Conservation (phyloP, 2,113 vertebrate genomes). For the Oreotrochilus melanogaster region DNA sequence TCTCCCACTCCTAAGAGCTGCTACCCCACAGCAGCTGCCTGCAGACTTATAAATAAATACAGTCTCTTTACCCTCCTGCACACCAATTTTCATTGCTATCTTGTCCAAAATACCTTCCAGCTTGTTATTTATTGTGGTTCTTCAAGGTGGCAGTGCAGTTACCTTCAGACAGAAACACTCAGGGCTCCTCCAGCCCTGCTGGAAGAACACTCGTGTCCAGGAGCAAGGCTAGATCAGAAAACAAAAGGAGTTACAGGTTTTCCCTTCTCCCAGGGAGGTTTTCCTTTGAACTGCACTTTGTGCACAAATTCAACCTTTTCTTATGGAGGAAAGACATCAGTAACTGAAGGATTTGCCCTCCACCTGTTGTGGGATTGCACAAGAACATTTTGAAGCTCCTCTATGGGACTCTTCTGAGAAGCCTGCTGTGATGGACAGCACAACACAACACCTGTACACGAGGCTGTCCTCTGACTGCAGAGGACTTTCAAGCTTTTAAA, state of each 20-base stretch:
- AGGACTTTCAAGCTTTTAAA: neutral
- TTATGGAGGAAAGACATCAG: neutral
- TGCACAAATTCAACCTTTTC: neutral
- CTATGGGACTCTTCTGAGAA: neutral
- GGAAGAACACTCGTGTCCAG: neutral
- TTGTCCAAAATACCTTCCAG: neutral
- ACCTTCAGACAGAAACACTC: neutral
- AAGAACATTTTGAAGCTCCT: neutral
- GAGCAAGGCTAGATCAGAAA: conserved; percentile 22
- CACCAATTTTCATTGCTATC: neutral
- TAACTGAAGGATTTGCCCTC: neutral
- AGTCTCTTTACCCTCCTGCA: neutral
- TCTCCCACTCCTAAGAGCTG: fast-evolving
- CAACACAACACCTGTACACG: neutral
- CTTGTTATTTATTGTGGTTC: neutral
- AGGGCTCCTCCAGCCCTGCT: neutral
- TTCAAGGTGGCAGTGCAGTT: neutral
- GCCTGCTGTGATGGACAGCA: neutral
- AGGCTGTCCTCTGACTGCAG: neutral
- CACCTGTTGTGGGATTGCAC: neutral
- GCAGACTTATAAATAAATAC: neutral
- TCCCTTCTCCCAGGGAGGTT: neutral
- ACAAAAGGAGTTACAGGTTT: neutral
- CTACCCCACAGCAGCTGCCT: neutral
- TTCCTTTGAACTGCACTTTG: neutral